A percentile compares a stretch with the other conserved stretches of the same genome.
Conservation (phyloP, 2,113 vertebrate genomes). For the Lamprotornis superbus region DNA sequence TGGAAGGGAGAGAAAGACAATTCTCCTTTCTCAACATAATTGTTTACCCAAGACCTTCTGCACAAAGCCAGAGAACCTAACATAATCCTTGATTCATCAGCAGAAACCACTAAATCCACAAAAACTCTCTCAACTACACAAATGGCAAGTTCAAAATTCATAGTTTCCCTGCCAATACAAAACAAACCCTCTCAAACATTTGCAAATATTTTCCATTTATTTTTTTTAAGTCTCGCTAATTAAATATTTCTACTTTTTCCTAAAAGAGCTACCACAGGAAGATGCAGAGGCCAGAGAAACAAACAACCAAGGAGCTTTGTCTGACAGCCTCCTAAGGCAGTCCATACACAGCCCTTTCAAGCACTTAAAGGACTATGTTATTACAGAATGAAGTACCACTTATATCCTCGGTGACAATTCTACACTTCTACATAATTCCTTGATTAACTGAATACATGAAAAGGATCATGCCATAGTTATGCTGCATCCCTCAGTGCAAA, state of each 20-base stretch:
- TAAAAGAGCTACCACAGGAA: not conserved
- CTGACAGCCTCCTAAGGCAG: not conserved
- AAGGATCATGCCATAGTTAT: not conserved
- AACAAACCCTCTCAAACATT: not conserved
- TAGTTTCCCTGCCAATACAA: not conserved
- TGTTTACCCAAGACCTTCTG: not conserved
- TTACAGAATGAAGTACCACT: not conserved
- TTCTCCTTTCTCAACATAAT: not conserved
- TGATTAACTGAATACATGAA: not conserved
- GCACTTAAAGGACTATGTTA: not conserved
- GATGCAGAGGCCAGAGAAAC: not conserved
- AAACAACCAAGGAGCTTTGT: not conserved
- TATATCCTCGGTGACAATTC: not conserved
- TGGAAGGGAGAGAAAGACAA: not conserved
- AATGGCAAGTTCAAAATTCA: not conserved
- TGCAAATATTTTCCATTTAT: not conserved
- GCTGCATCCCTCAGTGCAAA: not conserved
- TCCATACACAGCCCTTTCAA: not conserved
- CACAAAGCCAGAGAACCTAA: not conserved
- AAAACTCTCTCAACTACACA: not conserved
- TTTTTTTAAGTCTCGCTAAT: not conserved
- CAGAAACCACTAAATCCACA: not conserved
- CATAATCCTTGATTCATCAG: not conserved
- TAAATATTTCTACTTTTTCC: not conserved
- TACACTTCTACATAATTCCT: not conserved